phyloP scores from a whole-genome alignment of 2,113 vertebrate genomes.

The Barnardius zonarius region DNA sequence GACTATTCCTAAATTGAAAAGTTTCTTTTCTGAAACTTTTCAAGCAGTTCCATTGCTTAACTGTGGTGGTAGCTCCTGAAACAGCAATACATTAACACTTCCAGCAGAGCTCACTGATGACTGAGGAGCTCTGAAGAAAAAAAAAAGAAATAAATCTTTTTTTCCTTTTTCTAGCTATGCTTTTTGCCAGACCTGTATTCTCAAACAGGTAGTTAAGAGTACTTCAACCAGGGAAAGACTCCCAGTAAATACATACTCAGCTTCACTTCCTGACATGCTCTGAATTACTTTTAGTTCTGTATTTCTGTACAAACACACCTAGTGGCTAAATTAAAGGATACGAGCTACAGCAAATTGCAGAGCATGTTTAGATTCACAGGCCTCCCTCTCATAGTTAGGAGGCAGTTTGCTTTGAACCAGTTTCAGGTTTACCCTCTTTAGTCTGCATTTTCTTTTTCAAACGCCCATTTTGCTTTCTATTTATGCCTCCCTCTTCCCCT shows the following conservation, averaged over 20 bases:
- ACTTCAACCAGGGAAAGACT: not conserved
- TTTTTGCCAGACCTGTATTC: slow-evolving; percentile 1
- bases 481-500: slow-evolving; percentile 8
- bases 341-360: slow-evolving; percentile 48
- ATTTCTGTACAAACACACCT: slow-evolving; percentile 34
- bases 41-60: not conserved
- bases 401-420: slow-evolving; percentile 22
- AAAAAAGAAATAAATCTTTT: not conserved
- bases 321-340: slow-evolving; percentile 33
- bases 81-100: not conserved
- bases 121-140: not conserved
- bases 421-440: slow-evolving; percentile 10
- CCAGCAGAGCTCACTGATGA: not conserved
- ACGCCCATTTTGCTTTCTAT: not conserved
- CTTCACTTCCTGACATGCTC: slow-evolving; percentile 13
- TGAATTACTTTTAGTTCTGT: slow-evolving; percentile 12
- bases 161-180: not conserved
- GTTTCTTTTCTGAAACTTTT: rapidly evolving
- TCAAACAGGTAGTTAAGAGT: slow-evolving; percentile 9
- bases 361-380: not conserved
- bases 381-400: not conserved
- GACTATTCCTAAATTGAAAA: not conserved
- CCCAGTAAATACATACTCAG: not conserved
- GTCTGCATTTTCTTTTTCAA: not conserved
- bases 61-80: not conserved